Conservation (phyloP, 2,797 vertebrate species). For the Platalea minor region DNA sequence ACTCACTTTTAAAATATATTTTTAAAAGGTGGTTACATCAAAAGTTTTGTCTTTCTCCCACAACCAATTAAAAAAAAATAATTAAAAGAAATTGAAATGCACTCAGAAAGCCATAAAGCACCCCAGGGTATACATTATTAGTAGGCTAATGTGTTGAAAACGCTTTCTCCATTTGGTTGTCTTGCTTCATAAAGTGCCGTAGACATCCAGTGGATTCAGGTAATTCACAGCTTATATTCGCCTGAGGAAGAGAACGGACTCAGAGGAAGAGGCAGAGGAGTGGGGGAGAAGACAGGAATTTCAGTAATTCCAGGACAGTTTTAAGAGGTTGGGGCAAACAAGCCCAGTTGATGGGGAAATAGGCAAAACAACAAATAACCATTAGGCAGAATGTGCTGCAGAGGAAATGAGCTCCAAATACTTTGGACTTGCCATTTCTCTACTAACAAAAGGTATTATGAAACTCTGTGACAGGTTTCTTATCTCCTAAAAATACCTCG, state of each 20-base stretch:
- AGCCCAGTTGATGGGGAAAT: background rate
- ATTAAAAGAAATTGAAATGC: background rate
- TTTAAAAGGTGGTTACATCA: background rate
- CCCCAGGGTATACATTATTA: constrained; percentile 3
- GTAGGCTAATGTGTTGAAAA: constrained; percentile 27
- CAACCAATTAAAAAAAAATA: background rate
- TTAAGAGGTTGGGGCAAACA: background rate
- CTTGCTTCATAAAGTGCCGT: background rate
- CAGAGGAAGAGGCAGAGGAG: background rate
- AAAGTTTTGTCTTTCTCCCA: background rate
- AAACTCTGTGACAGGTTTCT: background rate
- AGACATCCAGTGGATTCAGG: background rate
- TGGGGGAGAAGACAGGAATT: background rate
- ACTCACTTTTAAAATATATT: background rate
- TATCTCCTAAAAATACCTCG: background rate
- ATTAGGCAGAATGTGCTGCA: background rate
- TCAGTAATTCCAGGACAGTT: background rate
- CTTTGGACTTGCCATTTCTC: background rate
- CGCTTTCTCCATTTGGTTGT: background rate
- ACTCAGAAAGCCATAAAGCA: background rate
- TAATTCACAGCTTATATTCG: background rate
- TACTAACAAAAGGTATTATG: background rate
- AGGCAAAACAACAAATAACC: background rate
- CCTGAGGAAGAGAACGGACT: background rate
- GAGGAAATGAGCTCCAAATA: background rate